These are phyloP conservation scores for Hetaerina americana DNA, from an alignment of 1,140 invertebrate species.

Conservation along the genomic window DNA sequence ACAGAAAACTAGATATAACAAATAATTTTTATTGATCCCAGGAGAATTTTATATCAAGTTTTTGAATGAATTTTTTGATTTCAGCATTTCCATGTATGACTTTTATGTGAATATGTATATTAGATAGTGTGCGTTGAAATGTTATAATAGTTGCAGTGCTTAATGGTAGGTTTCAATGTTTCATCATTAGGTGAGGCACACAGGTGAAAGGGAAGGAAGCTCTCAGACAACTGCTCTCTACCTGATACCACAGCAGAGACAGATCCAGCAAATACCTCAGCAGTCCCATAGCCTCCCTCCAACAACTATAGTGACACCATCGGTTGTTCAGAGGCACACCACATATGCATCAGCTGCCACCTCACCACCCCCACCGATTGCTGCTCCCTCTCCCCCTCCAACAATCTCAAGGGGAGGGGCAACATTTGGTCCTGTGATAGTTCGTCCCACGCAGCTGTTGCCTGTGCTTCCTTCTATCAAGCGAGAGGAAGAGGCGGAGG, in stretches of 20 bases:
- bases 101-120: too few relatives aligned
- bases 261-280: too few relatives aligned
- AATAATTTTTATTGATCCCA: too few relatives aligned
- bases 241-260: neutral
- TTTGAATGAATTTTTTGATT: too few relatives aligned
- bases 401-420: constrained; percentile 18
- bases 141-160: too few relatives aligned
- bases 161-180: too few relatives aligned
- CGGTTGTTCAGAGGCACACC: neutral
- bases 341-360: constrained; percentile 6
- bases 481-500: constrained; percentile 16
- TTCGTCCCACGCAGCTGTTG: constrained; percentile 54
- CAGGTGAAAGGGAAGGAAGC: neutral
- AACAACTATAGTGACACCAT: neutral
- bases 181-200: neutral
- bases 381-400: constrained; percentile 6
- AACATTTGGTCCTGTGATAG: constrained; percentile 48
- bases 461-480: constrained; percentile 41
- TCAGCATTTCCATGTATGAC: too few relatives aligned
- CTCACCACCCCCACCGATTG: constrained; percentile 22
- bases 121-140: too few relatives aligned
- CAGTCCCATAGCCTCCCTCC: neutral
- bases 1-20: too few relatives aligned
- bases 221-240: neutral
- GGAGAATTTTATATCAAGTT: too few relatives aligned